phyloP scores from a whole-genome alignment of 2,113 vertebrate species.

The Myiagra hebetior region DNA sequence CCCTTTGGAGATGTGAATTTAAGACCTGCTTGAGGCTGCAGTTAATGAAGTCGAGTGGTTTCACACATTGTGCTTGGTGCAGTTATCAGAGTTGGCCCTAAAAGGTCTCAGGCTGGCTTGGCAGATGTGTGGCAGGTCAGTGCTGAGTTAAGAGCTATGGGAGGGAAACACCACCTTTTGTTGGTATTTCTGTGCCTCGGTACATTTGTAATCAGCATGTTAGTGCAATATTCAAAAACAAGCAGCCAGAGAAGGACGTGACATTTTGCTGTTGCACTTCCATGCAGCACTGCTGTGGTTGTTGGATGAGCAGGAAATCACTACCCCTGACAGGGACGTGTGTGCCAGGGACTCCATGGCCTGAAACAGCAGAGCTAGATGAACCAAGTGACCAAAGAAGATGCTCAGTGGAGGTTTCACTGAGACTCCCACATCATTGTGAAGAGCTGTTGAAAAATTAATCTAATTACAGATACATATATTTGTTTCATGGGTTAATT shows the following conservation, averaged over 20 bases:
- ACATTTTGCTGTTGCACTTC: neutral
- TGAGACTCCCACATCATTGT: neutral
- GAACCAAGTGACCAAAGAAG: neutral
- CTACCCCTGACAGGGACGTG: neutral
- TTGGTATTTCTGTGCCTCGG: neutral
- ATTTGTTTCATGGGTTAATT: neutral
- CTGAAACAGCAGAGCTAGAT: neutral
- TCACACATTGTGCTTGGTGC: neutral
- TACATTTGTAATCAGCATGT: neutral
- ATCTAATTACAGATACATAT: neutral
- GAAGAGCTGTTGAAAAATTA: neutral
- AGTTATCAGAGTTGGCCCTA: neutral
- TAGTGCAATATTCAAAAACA: neutral
- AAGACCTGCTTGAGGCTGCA: neutral
- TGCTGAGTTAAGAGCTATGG: neutral
- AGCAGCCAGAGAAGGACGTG: fast-evolving
- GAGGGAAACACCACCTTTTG: fast-evolving
- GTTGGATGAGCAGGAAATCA: neutral
- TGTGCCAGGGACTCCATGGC: neutral
- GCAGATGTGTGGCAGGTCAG: neutral
- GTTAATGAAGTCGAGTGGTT: neutral
- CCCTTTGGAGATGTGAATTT: neutral
- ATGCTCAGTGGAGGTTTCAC: neutral
- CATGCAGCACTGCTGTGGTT: fast-evolving
- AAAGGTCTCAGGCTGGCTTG: neutral